Evolutionary conservation across 2,888 invertebrate genomes (phyloP).

Genomic region (Tenthredo scrophulariae): DNA sequence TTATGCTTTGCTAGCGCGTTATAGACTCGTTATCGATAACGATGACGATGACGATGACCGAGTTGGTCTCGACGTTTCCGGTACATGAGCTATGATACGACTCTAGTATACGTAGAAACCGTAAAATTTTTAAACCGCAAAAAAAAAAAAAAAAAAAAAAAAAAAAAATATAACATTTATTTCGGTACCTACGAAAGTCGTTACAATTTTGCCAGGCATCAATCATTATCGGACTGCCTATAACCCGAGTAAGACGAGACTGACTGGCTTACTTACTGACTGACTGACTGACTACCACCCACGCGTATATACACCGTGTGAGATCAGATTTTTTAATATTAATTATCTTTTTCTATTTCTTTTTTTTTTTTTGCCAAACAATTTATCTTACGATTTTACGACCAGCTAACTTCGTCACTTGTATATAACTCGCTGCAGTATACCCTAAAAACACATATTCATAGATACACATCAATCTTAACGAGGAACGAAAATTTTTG

Average conservation of each 20-base stretch:
- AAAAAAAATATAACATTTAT: neutral
- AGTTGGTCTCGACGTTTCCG: slow-evolving; percentile 4
- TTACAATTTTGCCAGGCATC: slow-evolving; percentile 24
- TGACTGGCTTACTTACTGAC: neutral
- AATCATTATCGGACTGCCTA: slow-evolving; percentile 22
- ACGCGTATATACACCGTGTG: slow-evolving; percentile 20
- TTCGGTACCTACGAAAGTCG: neutral
- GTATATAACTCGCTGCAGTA: neutral
- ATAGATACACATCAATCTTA: neutral
- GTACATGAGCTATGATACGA: neutral
- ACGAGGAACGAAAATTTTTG: neutral
- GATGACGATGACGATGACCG: no score
- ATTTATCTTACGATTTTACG: slow-evolving; percentile 46
- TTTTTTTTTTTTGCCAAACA: slow-evolving; percentile 4
- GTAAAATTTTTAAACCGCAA: neutral
- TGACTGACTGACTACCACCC: neutral
- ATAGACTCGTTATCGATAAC: neutral
- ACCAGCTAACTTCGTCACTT: neutral
- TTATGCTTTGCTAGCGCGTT: neutral
- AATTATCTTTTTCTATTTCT: neutral
- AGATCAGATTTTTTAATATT: slow-evolving; percentile 49
- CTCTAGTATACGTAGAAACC: neutral
- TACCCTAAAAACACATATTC: neutral
- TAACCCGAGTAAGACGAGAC: neutral
- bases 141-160: neutral